Conservation (phyloP, 2,888 invertebrate genomes). For the Oxycera nigricornis region DNA sequence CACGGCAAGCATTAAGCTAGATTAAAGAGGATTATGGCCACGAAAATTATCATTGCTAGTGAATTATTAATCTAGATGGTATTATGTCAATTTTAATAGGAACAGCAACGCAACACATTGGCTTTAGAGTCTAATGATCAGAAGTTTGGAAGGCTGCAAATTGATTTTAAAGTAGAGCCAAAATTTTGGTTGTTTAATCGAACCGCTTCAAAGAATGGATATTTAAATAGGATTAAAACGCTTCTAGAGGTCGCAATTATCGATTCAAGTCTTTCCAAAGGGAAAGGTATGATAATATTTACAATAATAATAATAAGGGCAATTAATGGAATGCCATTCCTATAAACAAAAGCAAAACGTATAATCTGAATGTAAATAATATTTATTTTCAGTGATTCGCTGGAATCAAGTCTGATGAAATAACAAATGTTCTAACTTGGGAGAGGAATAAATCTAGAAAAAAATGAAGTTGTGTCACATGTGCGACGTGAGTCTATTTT, state of each 20-base stretch:
- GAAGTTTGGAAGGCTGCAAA: not conserved
- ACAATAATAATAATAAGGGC: no score
- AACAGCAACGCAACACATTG: not conserved
- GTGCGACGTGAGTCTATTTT: no score
- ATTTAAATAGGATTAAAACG: not conserved
- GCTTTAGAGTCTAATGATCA: not conserved
- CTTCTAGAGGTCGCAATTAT: not conserved
- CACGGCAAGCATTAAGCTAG: constrained; percentile 15
- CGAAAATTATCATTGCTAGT: constrained; percentile 19
- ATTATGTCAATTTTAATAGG: constrained; percentile 15
- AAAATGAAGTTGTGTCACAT: no score
- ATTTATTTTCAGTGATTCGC: no score
- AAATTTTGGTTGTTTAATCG: not conserved
- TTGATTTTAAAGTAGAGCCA: not conserved
- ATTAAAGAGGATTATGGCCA: constrained; percentile 26
- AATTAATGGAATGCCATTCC: no score
- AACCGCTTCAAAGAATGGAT: no score
- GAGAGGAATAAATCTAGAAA: no score
- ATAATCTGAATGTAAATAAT: no score
- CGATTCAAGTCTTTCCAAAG: not conserved
- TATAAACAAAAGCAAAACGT: no score
- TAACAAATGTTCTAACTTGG: no score
- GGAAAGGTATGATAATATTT: no score
- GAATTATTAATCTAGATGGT: constrained; percentile 22
- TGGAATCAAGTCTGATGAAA: no score